phyloP scores from a whole-genome alignment of 2,888 invertebrate species.

The Lasius platythorax region DNA sequence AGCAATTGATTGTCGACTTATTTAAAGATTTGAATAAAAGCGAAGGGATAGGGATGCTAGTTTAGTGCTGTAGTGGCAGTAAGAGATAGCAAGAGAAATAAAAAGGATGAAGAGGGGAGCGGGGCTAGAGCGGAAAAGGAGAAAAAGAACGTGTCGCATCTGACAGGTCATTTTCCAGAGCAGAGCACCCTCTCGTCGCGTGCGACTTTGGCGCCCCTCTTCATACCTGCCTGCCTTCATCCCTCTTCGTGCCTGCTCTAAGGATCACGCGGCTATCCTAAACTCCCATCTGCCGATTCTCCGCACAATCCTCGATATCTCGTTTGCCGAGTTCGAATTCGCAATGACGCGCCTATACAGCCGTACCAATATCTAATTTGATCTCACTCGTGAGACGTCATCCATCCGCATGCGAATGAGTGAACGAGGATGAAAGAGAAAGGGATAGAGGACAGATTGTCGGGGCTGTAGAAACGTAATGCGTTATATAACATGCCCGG shows the following conservation, averaged over 20 bases:
- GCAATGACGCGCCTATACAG: conserved; percentile 78
- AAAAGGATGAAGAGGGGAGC: conserved; percentile 54
- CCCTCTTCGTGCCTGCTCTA: conserved; percentile 68
- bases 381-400: conserved; percentile 66
- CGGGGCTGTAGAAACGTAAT: not conserved
- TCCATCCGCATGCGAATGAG: conserved; percentile 26
- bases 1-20: conserved; percentile 21
- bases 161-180: conserved; percentile 86
- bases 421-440: not conserved
- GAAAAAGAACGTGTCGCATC: conserved; percentile 81
- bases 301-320: conserved; percentile 79
- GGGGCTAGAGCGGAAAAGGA: conserved; percentile 58
- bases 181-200: conserved; percentile 80
- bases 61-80: conserved; percentile 40
- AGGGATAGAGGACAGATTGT: not conserved
- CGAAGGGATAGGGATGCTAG: conserved; percentile 37
- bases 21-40: conserved; percentile 69
- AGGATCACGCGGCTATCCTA: conserved; percentile 73
- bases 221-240: conserved; percentile 58
- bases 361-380: conserved; percentile 79
- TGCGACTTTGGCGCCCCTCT: conserved; percentile 60
- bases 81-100: conserved; percentile 45
- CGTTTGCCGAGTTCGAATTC: conserved; percentile 75
- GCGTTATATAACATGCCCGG: not conserved
- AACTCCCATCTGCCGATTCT: conserved; percentile 66